Percentiles rank a stretch among this genome's conserved stretches.
phyloP scores from a whole-genome alignment of 2,797 vertebrate species.

The Pseudocheirus occidentalis region DNA sequence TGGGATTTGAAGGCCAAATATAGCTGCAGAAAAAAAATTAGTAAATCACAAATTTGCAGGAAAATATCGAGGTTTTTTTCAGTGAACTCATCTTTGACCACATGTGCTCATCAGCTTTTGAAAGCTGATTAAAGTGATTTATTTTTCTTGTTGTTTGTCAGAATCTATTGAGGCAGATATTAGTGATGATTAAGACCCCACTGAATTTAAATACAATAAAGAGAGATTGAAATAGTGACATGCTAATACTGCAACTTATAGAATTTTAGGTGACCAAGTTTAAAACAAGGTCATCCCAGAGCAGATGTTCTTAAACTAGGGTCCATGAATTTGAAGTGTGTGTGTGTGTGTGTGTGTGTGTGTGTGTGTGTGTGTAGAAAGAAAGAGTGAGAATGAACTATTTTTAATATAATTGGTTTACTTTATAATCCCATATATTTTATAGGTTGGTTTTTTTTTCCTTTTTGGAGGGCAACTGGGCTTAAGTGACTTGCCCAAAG shows the following conservation, averaged over 20 bases:
- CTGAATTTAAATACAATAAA: not conserved
- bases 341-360: not conserved
- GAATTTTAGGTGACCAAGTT: not conserved
- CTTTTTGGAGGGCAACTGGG: too few relatives aligned
- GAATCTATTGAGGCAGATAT: not conserved
- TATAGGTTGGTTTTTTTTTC: too few relatives aligned
- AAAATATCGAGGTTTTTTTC: not conserved
- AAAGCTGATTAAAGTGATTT: not conserved
- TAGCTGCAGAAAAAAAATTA: not conserved
- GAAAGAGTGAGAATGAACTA: too few relatives aligned
- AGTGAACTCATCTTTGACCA: not conserved
- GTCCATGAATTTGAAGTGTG: not conserved
- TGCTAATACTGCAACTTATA: not conserved
- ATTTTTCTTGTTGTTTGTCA: not conserved
- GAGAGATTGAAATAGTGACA: not conserved
- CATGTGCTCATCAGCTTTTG: not conserved
- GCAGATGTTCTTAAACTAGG: not conserved
- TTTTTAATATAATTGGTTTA: not conserved
- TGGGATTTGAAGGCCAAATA: not conserved
- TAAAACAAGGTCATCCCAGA: not conserved
- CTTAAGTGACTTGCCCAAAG: too few relatives aligned
- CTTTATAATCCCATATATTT: too few relatives aligned
- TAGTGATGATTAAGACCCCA: not conserved
- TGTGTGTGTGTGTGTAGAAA: too few relatives aligned
- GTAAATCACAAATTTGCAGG: not conserved